These are phyloP conservation scores for Nineta flava DNA, from an alignment of 2,888 invertebrate genomes.

Conservation along the genomic window DNA sequence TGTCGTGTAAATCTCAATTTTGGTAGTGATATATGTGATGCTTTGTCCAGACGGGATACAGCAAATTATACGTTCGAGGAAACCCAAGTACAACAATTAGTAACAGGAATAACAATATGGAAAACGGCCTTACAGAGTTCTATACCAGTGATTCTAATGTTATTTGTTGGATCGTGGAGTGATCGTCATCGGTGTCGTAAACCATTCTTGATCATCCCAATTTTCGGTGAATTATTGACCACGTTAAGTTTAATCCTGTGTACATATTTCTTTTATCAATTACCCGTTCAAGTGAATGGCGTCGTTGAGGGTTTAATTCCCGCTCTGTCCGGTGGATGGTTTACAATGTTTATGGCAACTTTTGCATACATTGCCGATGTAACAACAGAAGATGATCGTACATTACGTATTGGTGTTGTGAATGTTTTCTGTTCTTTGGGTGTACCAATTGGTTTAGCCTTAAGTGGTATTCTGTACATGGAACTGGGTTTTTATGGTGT, in stretches of 20 bases:
- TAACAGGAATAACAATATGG: conserved; percentile 35
- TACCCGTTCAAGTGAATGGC: conserved; percentile 35
- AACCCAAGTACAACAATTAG: conserved; percentile 37
- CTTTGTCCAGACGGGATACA: conserved; percentile 57
- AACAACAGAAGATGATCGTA: conserved; percentile 67
- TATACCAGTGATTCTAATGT: conserved; percentile 35
- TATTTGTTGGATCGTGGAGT: conserved; percentile 44
- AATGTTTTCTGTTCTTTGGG: conserved; percentile 81
- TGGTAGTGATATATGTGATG: conserved; percentile 56
- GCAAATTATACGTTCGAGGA: conserved; percentile 45
- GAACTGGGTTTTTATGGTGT: conserved; percentile 71
- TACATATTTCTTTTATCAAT: conserved; percentile 34
- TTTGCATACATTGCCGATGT: conserved; percentile 82
- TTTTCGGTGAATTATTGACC: conserved; percentile 34
- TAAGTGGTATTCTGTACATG: conserved; percentile 65
- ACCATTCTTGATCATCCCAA: conserved; percentile 37
- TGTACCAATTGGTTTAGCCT: conserved; percentile 75
- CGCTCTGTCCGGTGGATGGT: conserved; percentile 48
- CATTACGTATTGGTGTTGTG: conserved; percentile 70
- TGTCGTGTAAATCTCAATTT: conserved; percentile 68
- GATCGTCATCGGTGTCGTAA: conserved; percentile 38
- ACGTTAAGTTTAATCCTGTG: conserved; percentile 34
- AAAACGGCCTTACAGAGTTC: conserved; percentile 36
- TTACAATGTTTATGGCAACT: conserved; percentile 80
- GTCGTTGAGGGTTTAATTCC: conserved; percentile 35